Evolutionary conservation across 2,888 invertebrate genomes (phyloP).

Genomic region (Sphaerophoria rueppellii): DNA sequence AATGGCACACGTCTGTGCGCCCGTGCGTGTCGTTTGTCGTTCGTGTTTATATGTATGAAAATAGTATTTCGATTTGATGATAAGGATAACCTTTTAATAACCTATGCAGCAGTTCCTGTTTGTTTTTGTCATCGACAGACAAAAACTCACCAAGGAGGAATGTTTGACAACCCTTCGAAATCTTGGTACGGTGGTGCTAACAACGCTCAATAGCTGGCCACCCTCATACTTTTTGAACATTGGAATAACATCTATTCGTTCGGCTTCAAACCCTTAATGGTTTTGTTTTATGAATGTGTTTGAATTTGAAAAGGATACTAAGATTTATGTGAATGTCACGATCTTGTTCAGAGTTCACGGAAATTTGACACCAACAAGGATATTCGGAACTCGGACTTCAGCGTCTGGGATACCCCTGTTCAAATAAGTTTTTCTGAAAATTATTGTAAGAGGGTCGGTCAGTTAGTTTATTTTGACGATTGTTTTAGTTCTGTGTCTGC

Average conservation of each 20-base stretch:
- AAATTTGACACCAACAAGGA: constrained; percentile 43
- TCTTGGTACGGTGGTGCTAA: no score
- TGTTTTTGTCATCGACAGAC: no score
- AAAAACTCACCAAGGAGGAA: no score
- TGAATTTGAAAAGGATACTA: constrained; percentile 27
- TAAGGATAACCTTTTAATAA: constrained; percentile 39
- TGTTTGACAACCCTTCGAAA: no score
- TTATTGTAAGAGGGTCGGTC: constrained; percentile 26
- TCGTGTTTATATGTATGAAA: constrained; percentile 54
- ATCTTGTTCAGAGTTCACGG: constrained; percentile 26
- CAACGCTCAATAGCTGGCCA: no score
- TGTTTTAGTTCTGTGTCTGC: neutral
- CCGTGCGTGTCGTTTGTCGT: constrained; percentile 1
- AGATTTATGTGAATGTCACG: constrained; percentile 28
- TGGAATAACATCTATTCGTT: no score
- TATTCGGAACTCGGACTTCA: constrained; percentile 9
- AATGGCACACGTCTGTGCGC: constrained; percentile 38
- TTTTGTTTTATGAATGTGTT: constrained; percentile 42
- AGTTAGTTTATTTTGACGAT: neutral
- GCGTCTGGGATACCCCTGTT: constrained; percentile 11
- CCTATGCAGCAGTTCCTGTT: no score
- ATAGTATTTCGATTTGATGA: constrained; percentile 11
- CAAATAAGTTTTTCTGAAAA: neutral
- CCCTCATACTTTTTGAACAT: no score
- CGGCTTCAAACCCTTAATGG: no score